phyloP scores from a whole-genome alignment of 2,113 vertebrate species.

The Psophia crepitans region DNA sequence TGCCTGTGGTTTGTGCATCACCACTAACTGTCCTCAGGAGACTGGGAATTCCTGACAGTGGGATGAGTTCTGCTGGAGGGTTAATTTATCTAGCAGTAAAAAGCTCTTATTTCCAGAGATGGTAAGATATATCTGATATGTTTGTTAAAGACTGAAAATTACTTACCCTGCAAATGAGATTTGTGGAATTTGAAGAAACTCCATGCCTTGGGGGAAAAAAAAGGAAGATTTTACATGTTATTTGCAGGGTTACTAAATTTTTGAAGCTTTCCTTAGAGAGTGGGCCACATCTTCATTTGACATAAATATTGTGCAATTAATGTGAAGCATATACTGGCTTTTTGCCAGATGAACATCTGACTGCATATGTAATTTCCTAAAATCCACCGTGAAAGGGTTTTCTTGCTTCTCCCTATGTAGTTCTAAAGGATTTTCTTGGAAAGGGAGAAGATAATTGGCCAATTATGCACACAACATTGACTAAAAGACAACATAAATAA shows the following conservation, averaged over 20 bases:
- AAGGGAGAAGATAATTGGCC: neutral
- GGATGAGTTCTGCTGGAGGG: neutral
- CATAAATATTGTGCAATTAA: neutral
- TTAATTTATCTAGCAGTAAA: neutral
- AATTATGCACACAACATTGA: neutral
- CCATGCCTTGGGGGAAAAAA: neutral
- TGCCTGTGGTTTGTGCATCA: neutral
- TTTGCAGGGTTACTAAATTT: neutral
- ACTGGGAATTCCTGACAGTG: neutral
- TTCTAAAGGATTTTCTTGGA: neutral
- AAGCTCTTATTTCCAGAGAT: neutral
- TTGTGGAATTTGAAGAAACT: neutral
- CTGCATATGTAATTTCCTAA: neutral
- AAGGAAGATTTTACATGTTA: neutral
- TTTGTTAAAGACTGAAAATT: neutral
- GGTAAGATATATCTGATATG: neutral
- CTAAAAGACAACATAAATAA: neutral
- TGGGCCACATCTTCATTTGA: neutral
- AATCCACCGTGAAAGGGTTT: neutral
- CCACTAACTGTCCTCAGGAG: neutral
- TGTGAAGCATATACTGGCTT: neutral
- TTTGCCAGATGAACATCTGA: neutral
- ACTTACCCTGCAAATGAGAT: neutral
- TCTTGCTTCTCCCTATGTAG: neutral
- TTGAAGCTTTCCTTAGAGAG: neutral